Conservation (phyloP, 2,888 invertebrate genomes). For the Odontocolon sp. region DNA sequence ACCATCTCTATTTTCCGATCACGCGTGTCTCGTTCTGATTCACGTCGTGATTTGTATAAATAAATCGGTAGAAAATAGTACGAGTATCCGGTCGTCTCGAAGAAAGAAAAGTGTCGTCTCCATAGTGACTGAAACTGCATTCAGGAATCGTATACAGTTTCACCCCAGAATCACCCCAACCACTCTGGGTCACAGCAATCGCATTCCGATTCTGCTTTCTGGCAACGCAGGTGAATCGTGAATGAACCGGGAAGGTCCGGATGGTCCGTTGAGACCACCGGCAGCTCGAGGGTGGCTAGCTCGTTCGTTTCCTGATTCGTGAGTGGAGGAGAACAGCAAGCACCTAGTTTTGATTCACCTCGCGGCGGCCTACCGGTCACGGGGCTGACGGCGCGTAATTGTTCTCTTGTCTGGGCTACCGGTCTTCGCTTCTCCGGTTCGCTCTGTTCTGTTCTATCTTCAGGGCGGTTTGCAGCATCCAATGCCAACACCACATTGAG, state of each 20-base stretch:
- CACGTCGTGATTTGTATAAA: constrained; percentile 54
- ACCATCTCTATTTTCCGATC: constrained; percentile 27
- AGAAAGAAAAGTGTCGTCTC: constrained; percentile 1
- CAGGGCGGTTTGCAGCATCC: no score
- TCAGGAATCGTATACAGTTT: constrained; percentile 20
- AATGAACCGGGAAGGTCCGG: constrained; percentile 49
- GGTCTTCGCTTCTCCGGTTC: constrained; percentile 64
- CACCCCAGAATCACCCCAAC: not conserved
- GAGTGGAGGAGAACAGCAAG: constrained; percentile 33
- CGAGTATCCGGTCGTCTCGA: constrained; percentile 9
- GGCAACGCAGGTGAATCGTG: constrained; percentile 49
- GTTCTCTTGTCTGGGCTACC: constrained; percentile 76
- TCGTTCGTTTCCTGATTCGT: constrained; percentile 21
- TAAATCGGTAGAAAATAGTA: constrained; percentile 38
- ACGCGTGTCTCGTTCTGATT: constrained; percentile 45
- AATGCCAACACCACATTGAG: constrained; percentile 62
- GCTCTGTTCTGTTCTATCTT: constrained; percentile 32
- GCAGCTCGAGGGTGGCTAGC: constrained; percentile 34
- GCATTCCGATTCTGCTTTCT: constrained; percentile 26
- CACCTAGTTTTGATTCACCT: constrained; percentile 79
- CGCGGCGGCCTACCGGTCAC: constrained; percentile 77
- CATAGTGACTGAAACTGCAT: not conserved
- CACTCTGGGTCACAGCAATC: constrained; percentile 19
- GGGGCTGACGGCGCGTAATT: constrained; percentile 79
- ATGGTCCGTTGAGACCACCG: constrained; percentile 46